Conservation (phyloP, 2,113 vertebrate species). For the Sinosuthora webbiana region DNA sequence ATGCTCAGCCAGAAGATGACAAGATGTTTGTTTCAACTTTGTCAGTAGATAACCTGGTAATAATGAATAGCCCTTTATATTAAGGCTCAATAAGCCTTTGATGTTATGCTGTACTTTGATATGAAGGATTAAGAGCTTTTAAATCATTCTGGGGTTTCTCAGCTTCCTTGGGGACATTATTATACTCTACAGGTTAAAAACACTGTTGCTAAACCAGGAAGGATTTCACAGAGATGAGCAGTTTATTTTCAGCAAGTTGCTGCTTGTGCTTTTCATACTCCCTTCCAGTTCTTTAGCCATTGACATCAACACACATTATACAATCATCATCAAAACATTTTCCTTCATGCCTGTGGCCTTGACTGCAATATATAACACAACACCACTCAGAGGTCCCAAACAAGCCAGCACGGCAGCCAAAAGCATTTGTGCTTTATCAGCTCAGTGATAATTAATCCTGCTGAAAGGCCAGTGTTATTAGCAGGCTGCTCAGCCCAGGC, state of each 20-base stretch:
- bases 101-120: neutral
- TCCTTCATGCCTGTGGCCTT: neutral
- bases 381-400: neutral
- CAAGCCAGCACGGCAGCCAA: neutral
- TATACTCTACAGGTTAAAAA: conserved; percentile 25
- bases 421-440: neutral
- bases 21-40: conserved; percentile 26
- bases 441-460: neutral
- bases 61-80: neutral
- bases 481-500: neutral
- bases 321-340: neutral
- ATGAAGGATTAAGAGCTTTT: conserved; percentile 13
- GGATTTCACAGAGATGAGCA: neutral
- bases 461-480: conserved; percentile 5
- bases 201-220: neutral
- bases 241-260: neutral
- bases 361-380: neutral
- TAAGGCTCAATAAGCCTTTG: conserved; percentile 5
- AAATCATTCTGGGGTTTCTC: neutral
- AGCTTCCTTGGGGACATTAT: neutral
- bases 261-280: neutral
- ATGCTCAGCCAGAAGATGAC: neutral
- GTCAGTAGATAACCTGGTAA: neutral
- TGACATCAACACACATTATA: neutral
- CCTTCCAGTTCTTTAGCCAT: neutral